Evolutionary conservation across 2,113 vertebrate species (phyloP).

Genomic region (Rafetus swinhoei): DNA sequence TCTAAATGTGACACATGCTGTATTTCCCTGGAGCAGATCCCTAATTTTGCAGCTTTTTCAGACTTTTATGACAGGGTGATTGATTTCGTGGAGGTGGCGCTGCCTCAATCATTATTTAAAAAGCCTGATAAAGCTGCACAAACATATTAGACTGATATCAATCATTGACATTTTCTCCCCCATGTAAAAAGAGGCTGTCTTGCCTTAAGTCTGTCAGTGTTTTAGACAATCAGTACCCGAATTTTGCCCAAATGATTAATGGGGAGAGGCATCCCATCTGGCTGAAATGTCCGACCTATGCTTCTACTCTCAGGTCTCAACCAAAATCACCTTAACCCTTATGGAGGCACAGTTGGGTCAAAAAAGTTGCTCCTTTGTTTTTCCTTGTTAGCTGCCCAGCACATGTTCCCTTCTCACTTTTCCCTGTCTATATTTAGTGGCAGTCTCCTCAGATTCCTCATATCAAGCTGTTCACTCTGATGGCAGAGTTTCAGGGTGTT

Average conservation of each 20-base stretch:
- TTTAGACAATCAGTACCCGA: conserved; percentile 15
- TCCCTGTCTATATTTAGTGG: accelerated
- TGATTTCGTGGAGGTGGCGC: conserved; percentile 62
- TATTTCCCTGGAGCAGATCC: conserved; percentile 49
- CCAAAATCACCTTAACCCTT: accelerated
- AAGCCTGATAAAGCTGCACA: conserved; percentile 56
- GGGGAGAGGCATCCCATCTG: neutral
- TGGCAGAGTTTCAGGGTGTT: neutral
- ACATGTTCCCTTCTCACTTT: accelerated
- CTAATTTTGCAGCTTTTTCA: conserved; percentile 52
- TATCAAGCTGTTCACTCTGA: neutral
- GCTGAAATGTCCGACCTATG: neutral
- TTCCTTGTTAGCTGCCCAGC: neutral
- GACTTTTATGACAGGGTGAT: conserved; percentile 64
- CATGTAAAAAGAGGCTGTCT: conserved; percentile 17
- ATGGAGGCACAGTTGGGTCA: neutral
- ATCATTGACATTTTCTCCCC: conserved; percentile 38
- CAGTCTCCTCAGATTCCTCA: neutral
- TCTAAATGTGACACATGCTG: conserved; percentile 47
- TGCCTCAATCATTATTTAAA: conserved; percentile 67
- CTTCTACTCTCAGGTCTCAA: neutral
- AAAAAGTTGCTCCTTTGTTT: neutral
- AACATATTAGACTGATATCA: conserved; percentile 61
- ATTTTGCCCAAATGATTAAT: conserved; percentile 23
- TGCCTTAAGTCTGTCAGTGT: conserved; percentile 9